A percentile compares a stretch with the other conserved stretches of the same genome.
These are phyloP conservation scores for Polylopha cassiicola DNA, from an alignment of 2,888 invertebrate species.

Conservation along the genomic window DNA sequence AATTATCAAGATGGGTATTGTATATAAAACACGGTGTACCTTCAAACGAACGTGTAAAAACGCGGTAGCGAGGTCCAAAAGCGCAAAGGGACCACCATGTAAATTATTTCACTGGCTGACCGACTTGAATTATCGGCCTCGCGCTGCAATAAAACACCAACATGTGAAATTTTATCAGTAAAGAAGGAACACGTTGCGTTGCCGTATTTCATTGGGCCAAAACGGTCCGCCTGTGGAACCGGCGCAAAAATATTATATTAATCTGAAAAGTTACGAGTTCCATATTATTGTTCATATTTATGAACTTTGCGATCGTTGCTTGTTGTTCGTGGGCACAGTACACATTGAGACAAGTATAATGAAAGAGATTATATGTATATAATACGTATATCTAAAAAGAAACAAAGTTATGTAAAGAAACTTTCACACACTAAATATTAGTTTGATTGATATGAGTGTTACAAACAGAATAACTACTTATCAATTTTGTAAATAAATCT, in stretches of 20 bases:
- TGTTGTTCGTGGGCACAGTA: slow-evolving; percentile 45
- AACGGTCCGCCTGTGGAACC: slow-evolving; percentile 54
- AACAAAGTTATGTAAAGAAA: too few species aligned
- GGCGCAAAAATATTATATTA: slow-evolving; percentile 69
- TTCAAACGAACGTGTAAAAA: slow-evolving; percentile 40
- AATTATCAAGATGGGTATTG: too few species aligned
- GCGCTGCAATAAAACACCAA: slow-evolving; percentile 67
- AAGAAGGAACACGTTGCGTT: slow-evolving; percentile 63
- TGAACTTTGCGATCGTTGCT: slow-evolving; percentile 54
- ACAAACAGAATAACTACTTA: too few species aligned
- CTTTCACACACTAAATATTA: too few species aligned
- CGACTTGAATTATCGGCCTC: slow-evolving; percentile 64
- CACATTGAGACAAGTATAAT: slow-evolving; percentile 32
- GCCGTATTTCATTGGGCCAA: slow-evolving; percentile 70
- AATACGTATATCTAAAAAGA: too few species aligned
- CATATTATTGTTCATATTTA: slow-evolving; percentile 57
- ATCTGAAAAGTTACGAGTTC: slow-evolving; percentile 58
- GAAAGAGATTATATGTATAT: neutral
- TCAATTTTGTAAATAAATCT: slow-evolving; percentile 1
- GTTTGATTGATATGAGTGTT: too few species aligned
- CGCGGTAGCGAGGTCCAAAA: slow-evolving; percentile 54
- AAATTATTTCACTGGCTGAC: slow-evolving; percentile 64
- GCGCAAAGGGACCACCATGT: slow-evolving; percentile 61
- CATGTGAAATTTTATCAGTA: slow-evolving; percentile 67
- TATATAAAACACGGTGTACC: too few species aligned